phyloP scores from a whole-genome alignment of 35 echinoderm and acorn worm species.

The Stichopus chloronotus region DNA sequence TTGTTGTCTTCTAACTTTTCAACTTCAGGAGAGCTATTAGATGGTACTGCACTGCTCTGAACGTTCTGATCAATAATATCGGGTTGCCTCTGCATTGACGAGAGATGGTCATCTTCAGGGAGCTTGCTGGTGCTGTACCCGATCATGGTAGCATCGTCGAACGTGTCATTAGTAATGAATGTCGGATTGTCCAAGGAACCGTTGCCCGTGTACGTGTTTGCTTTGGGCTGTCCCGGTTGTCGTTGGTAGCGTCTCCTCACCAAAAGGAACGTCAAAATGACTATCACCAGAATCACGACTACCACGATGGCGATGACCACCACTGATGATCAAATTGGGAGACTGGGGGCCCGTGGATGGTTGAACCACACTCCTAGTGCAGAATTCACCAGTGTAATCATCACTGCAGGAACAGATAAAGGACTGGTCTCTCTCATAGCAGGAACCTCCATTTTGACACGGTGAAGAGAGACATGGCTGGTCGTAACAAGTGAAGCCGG shows the following conservation, averaged over 20 bases:
- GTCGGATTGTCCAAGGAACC: slow-evolving; percentile 64
- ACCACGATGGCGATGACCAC: slow-evolving; percentile 53
- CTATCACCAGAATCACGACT: slow-evolving; percentile 60
- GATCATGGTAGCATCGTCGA: slow-evolving; percentile 94
- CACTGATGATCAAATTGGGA: slow-evolving; percentile 12
- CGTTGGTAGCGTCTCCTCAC: slow-evolving; percentile 27
- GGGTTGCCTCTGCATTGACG: slow-evolving; percentile 67
- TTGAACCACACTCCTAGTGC: neutral
- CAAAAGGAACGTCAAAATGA: slow-evolving; percentile 50
- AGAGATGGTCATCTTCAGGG: slow-evolving; percentile 30
- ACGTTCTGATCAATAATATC: slow-evolving; percentile 93
- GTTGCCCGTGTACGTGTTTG: neutral
- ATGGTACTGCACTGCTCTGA: slow-evolving; percentile 57
- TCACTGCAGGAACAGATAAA: slow-evolving; percentile 55
- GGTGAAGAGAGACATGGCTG: slow-evolving; percentile 52
- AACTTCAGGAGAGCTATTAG: slow-evolving; percentile 67
- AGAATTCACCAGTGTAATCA: slow-evolving; percentile 56
- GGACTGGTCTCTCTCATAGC: neutral
- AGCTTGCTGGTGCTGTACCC: slow-evolving; percentile 14
- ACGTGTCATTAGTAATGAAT: slow-evolving; percentile 71
- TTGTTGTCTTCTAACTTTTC: slow-evolving; percentile 62
- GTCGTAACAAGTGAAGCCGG: slow-evolving; percentile 51
- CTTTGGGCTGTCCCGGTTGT: slow-evolving; percentile 22
- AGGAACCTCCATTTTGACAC: slow-evolving; percentile 67
- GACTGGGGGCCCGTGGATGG: neutral